Evolutionary conservation across 2,113 vertebrate genomes (phyloP), one percentile per base, ranked within the genome.

Genomic region (Pangasianodon gigas): DNA sequence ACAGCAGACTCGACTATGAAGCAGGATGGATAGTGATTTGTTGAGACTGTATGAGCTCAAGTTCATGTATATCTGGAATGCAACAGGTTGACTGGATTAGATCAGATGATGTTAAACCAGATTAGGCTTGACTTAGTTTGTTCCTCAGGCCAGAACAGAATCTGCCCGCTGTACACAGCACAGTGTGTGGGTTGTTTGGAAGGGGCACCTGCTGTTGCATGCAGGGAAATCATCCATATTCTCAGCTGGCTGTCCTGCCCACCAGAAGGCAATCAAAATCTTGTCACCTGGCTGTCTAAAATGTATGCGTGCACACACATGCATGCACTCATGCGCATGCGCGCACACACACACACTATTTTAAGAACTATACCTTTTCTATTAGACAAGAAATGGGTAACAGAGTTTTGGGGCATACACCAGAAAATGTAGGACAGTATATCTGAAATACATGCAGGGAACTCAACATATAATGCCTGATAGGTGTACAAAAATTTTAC

Each of bases 171-270:
- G 46, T 80, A 84, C 46, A 24, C 19, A 10, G 86, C 32, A 74
- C 52, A n/a, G 16, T 24, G 11, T 52, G 54, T 77, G 29, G 21
- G 62, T 56, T 82, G 89, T 85, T 24, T 24, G 19, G 41, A 52
- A 65, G 44, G 58, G 88, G 90, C 96, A 99, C 98, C 97, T 96
- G 94, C 92, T 90, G 91, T 87, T 89, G 93, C 94, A 91, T 88
- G 87, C 93, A 94, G 95, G 90, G 95, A 96, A 92, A 97, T 92
- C 62, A 96, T 89, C 97, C 98, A 97, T 90, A 98, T 94, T 93
- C 97, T 97, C 93, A 97, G 93, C 93, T 93, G 94, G 93, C 96
- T 96, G 94, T 98, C 97, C 94, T 98, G 97, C 92, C 97, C 97
- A 92, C 97, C 97, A 85, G 98, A 97, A 92, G 96, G 97, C 95